These are phyloP conservation scores for Bursaphelenchus mucronatus DNA, from an alignment of 1,140 invertebrate genomes.

Conservation along the genomic window DNA sequence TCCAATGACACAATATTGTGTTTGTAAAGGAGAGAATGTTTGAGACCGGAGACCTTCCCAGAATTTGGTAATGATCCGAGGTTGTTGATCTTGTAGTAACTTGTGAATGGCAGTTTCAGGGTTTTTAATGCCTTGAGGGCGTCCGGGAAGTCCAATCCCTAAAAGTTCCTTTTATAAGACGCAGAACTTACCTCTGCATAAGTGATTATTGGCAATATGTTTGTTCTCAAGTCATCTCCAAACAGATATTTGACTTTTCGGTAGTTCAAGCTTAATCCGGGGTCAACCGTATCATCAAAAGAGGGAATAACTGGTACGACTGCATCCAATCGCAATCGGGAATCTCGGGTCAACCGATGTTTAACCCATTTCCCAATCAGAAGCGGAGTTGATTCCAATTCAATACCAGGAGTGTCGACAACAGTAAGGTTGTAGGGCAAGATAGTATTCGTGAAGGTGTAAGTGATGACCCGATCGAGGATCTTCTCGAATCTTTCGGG, in stretches of 20 bases:
- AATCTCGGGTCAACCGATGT: conserved; percentile 4
- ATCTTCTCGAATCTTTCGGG: conserved; percentile 7
- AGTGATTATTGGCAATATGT: conserved; percentile 1
- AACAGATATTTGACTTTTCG: conserved; percentile 5
- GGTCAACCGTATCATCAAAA: neutral
- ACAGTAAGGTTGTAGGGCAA: conserved; percentile 25
- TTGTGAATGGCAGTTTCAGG: conserved; percentile 7
- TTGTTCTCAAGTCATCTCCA: conserved; percentile 14
- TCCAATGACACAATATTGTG: conserved; percentile 11
- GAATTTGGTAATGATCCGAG: conserved; percentile 14
- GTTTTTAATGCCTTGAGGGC: neutral
- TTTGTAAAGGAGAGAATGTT: conserved; percentile 16
- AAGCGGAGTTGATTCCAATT: conserved; percentile 7
- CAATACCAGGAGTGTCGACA: conserved; percentile 32
- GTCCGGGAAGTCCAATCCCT: conserved; percentile 1
- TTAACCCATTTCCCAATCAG: conserved; percentile 11
- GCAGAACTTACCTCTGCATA: conserved; percentile 4
- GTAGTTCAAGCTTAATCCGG: neutral
- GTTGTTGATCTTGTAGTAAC: conserved; percentile 10
- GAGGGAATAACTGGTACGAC: neutral
- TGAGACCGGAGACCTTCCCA: conserved; percentile 1
- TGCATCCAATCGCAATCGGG: conserved; percentile 4
- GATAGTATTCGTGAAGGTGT: conserved; percentile 33
- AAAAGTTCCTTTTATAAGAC: neutral
- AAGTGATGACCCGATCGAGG: conserved; percentile 19